Base-by-base conservation (phyloP, 2,888 invertebrate species). In the Helobdella robusta region DNA sequence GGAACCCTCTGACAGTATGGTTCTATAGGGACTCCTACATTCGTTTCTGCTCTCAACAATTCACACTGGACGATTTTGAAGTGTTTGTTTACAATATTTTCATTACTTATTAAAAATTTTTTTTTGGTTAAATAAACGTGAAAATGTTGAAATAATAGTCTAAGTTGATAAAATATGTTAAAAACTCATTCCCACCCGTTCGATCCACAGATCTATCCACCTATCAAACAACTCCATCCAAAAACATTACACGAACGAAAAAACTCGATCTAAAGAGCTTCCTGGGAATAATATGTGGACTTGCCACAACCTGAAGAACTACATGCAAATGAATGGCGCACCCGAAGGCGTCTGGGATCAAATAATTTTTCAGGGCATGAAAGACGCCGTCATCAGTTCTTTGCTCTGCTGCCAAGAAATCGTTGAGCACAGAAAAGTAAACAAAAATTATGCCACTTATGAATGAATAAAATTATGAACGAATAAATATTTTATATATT, bases 151-250 rank as follows among this genome's bases (percentile, higher is more conserved):
- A 11, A 11, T 20, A 50, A 11, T 20, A 11, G 20, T 20, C 6
- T 8, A 6, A 50, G 6, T 50, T 11, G 6, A 11, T 50, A 50
- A 11, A 11, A 11, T 11, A 11, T 50, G 20, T 11, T 20, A 50
- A 6, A 50, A 20, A 6, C 6, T 8, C 15, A 11, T n/a, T 25
- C 20, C 6, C 30, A 25, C 58, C 11, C 2, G 25, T 8, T 15
- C 15, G 23, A 3, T 8, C 20, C 68, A 11, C 70, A 75, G 75
- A 66, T 73, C 78, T 6, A 78, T 93, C 52, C 93, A 94, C 80
- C 82, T 94, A 58, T 91, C 91, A 46, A 94, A 94, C 81, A 89
- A 93, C 79, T 89, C 93, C 4, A 87, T 94, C 34, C 94, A 94
- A 78, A 87, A 88, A 73, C 88, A 89, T 78, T 93, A 92, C 70